Conservation (phyloP, 2,113 vertebrate genomes). For the Vombatus ursinus region DNA sequence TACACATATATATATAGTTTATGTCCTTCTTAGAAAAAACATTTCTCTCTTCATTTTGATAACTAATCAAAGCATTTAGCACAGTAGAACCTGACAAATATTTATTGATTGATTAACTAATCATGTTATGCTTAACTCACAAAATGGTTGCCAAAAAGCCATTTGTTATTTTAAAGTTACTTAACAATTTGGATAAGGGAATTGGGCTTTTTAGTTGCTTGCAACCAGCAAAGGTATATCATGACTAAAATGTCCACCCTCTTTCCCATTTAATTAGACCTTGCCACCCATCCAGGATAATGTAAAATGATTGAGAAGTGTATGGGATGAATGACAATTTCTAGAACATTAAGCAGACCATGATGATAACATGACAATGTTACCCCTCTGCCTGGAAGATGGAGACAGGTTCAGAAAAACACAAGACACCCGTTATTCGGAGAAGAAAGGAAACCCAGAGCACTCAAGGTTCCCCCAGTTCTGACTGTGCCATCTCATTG, state of each 20-base stretch:
- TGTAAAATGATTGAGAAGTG: slow-evolving; percentile 53
- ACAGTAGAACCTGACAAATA: neutral
- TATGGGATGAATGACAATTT: slow-evolving; percentile 25
- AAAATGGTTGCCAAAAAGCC: slow-evolving; percentile 19
- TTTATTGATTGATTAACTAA: neutral
- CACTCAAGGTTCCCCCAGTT: neutral
- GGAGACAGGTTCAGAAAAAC: neutral
- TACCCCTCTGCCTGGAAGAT: neutral
- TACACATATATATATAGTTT: neutral
- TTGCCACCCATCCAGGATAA: slow-evolving; percentile 78
- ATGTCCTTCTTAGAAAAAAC: slow-evolving; percentile 26
- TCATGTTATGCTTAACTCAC: slow-evolving; percentile 11
- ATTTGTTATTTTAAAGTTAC: slow-evolving; percentile 17
- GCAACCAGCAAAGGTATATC: neutral
- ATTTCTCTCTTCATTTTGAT: slow-evolving; percentile 30
- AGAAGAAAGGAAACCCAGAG: neutral
- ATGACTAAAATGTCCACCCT: neutral
- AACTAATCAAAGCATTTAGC: neutral
- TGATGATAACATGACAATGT: neutral
- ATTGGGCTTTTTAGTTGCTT: neutral
- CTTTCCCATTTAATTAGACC: slow-evolving; percentile 45
- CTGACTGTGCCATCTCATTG: neutral
- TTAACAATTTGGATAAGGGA: slow-evolving; percentile 19
- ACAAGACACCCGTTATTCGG: neutral
- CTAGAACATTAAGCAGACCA: neutral